Conservation (phyloP, 2,888 invertebrate genomes). For the Drosophila ezoana region DNA sequence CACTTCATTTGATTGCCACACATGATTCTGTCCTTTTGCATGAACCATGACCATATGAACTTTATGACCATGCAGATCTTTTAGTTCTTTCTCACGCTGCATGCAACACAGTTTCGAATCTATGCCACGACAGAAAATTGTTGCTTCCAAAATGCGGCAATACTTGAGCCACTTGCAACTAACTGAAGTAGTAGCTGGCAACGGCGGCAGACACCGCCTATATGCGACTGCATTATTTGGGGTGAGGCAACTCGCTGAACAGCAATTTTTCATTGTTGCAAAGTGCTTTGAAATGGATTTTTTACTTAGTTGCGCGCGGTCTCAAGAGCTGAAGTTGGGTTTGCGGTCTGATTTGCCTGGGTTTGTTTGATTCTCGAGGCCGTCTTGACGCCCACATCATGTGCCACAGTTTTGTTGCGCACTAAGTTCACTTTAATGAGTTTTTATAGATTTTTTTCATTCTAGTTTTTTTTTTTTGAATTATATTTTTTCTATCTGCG, state of each 20-base stretch:
- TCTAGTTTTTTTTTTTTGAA: slow-evolving; percentile 25
- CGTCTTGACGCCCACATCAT: slow-evolving; percentile 42
- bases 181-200: slow-evolving; percentile 36
- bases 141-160: slow-evolving; percentile 43
- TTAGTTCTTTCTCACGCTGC: slow-evolving; percentile 43
- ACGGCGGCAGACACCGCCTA: slow-evolving; percentile 50
- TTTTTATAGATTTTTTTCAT: slow-evolving; percentile 40
- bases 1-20: not conserved
- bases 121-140: slow-evolving; percentile 47
- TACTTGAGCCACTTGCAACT: slow-evolving; percentile 38
- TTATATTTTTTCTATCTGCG: slow-evolving; percentile 67
- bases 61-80: slow-evolving; percentile 37
- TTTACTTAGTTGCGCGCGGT: slow-evolving; percentile 44
- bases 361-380: slow-evolving; percentile 52
- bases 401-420: slow-evolving; percentile 14
- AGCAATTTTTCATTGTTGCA: slow-evolving; percentile 58
- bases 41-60: slow-evolving; percentile 37
- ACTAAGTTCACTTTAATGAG: slow-evolving; percentile 73
- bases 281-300: slow-evolving; percentile 65
- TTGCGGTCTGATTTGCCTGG: slow-evolving; percentile 34
- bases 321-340: slow-evolving; percentile 28
- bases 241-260: slow-evolving; percentile 41
- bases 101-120: slow-evolving; percentile 20
- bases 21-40: slow-evolving; percentile 11
- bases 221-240: slow-evolving; percentile 27